These are phyloP conservation scores for Procambarus virginalis DNA, from an alignment of 1,140 invertebrate genomes.

Conservation along the genomic window DNA sequence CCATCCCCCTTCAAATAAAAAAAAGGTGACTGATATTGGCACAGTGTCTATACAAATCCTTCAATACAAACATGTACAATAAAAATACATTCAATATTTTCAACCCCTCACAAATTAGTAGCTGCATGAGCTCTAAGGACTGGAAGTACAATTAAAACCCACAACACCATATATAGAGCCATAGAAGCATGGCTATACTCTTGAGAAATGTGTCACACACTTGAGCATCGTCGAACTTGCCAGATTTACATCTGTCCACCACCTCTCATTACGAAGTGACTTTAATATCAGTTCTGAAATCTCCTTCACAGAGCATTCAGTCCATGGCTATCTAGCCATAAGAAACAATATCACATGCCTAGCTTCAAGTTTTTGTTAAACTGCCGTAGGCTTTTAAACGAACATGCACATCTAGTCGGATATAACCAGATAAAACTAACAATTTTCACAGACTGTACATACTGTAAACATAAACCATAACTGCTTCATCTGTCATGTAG, in stretches of 20 bases:
- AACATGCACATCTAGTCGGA: background rate
- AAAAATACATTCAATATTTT: conserved; percentile 60
- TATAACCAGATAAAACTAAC: background rate
- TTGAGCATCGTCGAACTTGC: background rate
- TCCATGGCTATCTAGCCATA: background rate
- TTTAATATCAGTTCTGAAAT: conserved; percentile 6
- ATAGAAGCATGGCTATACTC: conserved; percentile 11
- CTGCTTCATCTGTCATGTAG: background rate
- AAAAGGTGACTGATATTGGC: conserved; percentile 62
- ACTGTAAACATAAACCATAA: background rate
- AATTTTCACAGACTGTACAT: background rate
- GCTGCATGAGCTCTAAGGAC: conserved; percentile 53
- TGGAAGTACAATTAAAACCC: conserved; percentile 59
- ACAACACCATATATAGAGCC: conserved; percentile 33
- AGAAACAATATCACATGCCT: background rate
- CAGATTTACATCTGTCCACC: background rate
- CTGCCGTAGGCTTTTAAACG: background rate
- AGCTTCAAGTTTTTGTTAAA: background rate
- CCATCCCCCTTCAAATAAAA: conserved; percentile 6
- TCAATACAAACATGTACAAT: conserved; percentile 66
- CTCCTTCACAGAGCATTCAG: background rate
- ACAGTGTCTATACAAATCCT: conserved; percentile 66
- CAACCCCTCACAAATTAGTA: conserved; percentile 45
- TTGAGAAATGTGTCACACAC: conserved; percentile 13
- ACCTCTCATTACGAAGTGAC: background rate